Evolutionary conservation across 92 coral and sea anemone species (phyloP).

Genomic region (Nematostella vectensis): DNA sequence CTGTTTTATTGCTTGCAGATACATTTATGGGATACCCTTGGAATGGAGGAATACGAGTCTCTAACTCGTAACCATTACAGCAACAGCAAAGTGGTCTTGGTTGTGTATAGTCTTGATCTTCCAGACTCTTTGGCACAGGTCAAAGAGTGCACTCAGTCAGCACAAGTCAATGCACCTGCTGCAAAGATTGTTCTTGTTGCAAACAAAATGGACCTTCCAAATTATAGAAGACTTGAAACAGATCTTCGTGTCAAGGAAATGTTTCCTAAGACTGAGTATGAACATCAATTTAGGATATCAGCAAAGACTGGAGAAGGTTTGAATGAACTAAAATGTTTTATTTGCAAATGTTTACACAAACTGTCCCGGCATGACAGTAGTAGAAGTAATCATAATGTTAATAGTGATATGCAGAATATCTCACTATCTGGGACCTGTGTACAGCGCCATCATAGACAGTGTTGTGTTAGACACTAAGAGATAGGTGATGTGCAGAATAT

Average conservation of each 20-base stretch:
- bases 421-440: too few species aligned
- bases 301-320: slow-evolving; percentile 68
- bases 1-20: slow-evolving; percentile 33
- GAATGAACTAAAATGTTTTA: slow-evolving; percentile 24
- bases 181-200: slow-evolving; percentile 44
- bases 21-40: slow-evolving; percentile 66
- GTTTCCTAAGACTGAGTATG: slow-evolving; percentile 11
- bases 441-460: too few species aligned
- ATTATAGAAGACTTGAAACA: slow-evolving; percentile 3
- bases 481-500: too few species aligned
- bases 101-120: slow-evolving; percentile 60
- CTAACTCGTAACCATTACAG: slow-evolving; percentile 63
- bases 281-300: slow-evolving; percentile 43
- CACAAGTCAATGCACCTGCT: slow-evolving; percentile 39
- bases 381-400: not conserved
- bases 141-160: not conserved
- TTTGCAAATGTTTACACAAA: slow-evolving; percentile 9
- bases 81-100: slow-evolving; percentile 52
- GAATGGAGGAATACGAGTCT: slow-evolving; percentile 45
- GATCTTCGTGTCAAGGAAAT: slow-evolving; percentile 19
- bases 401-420: not conserved
- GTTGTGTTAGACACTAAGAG: too few species aligned
- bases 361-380: not conserved
- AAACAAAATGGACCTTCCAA: slow-evolving; percentile 71
- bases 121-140: slow-evolving; percentile 26